Evolutionary conservation across 2,888 invertebrate genomes (phyloP).

Genomic region (Sphaerophoria taeniata): DNA sequence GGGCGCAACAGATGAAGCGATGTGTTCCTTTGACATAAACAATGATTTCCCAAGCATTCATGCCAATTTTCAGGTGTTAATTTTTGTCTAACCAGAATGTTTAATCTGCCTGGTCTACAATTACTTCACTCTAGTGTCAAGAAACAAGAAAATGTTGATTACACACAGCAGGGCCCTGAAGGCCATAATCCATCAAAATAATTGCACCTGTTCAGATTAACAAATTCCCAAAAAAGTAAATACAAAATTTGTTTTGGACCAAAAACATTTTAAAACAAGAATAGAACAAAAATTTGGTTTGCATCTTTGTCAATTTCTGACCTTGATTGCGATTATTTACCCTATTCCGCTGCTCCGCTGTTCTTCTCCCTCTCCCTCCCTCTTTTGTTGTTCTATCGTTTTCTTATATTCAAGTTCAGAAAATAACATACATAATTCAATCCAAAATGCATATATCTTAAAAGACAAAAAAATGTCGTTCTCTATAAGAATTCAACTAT

Average conservation of each 20-base stretch:
- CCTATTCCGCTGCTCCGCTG: constrained; percentile 31
- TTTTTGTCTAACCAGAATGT: no score
- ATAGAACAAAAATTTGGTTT: constrained; percentile 1
- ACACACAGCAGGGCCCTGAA: neutral
- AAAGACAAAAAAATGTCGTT: constrained; percentile 29
- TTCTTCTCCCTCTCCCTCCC: neutral
- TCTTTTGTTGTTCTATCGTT: constrained; percentile 9
- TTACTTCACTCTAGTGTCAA: no score
- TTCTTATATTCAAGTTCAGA: constrained; percentile 5
- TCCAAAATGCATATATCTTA: constrained; percentile 40
- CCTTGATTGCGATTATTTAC: constrained; percentile 68
- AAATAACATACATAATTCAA: constrained; percentile 21
- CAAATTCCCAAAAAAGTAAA: neutral
- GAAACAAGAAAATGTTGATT: no score
- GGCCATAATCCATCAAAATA: constrained; percentile 22
- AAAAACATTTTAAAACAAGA: neutral
- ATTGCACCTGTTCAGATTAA: constrained; percentile 30
- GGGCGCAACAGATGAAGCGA: no score
- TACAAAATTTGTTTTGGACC: neutral
- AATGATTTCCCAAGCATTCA: no score
- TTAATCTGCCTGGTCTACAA: no score
- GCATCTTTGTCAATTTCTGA: constrained; percentile 16
- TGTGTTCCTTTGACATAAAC: no score
- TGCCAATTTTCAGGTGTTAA: no score
- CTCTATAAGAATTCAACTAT: constrained; percentile 40